Evolutionary conservation across 2,113 vertebrate genomes (phyloP).

Genomic region (Dicaeum eximium): DNA sequence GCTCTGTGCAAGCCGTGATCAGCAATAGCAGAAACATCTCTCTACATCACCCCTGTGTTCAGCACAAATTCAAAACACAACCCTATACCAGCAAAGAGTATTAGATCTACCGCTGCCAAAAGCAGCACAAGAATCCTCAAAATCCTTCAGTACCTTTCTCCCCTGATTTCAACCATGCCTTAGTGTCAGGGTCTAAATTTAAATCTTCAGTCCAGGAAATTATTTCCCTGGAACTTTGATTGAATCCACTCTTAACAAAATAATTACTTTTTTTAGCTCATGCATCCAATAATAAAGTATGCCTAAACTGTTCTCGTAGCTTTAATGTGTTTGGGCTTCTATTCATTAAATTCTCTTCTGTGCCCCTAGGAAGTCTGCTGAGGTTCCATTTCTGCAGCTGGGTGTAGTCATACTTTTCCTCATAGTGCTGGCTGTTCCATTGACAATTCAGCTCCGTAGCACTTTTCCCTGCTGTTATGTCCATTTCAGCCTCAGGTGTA

Average conservation of each 20-base stretch:
- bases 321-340: not conserved
- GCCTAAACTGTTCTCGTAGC: not conserved
- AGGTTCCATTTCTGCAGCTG: not conserved
- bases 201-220: not conserved
- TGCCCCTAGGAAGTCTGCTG: not conserved
- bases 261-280: accelerated
- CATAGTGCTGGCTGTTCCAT: not conserved
- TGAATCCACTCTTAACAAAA: not conserved
- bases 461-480: not conserved
- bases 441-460: not conserved
- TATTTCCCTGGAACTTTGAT: not conserved
- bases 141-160: not conserved
- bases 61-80: not conserved
- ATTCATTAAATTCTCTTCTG: not conserved
- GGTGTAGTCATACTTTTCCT: not conserved
- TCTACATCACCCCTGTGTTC: not conserved
- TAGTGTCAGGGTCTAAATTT: not conserved
- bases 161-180: not conserved
- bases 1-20: not conserved
- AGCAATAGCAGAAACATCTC: not conserved
- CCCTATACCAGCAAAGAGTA: not conserved
- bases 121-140: not conserved
- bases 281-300: not conserved
- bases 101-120: not conserved
- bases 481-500: not conserved